Percentiles rank a stretch among this genome's conserved stretches.
These are phyloP conservation scores for Psophia crepitans DNA, from an alignment of 2,113 vertebrate genomes.

Conservation along the genomic window DNA sequence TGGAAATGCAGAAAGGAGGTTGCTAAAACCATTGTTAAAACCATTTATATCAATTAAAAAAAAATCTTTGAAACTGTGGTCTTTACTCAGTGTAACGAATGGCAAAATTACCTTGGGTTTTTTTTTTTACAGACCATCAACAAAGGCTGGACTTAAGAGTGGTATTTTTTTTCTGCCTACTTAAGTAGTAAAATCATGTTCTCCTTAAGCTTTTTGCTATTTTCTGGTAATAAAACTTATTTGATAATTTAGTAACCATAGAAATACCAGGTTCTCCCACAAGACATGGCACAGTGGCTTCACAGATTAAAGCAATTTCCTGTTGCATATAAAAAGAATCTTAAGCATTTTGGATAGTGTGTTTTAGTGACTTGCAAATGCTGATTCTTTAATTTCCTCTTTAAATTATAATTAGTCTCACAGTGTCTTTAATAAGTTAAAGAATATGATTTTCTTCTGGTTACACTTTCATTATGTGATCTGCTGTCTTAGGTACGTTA, in stretches of 20 bases:
- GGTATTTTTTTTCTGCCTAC: not conserved
- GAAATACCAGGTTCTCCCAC: not conserved
- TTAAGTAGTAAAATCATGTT: not conserved
- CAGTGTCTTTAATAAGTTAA: not conserved
- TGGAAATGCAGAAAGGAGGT: not conserved
- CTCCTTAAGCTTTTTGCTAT: not conserved
- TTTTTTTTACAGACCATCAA: not conserved
- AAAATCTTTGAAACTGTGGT: not conserved
- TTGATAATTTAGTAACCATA: not conserved
- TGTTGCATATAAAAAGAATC: not conserved
- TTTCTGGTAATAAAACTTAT: not conserved
- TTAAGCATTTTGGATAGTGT: not conserved
- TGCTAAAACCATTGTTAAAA: not conserved
- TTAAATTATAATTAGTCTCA: not conserved
- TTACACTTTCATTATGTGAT: constrained; percentile 58
- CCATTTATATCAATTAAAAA: not conserved
- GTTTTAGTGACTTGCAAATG: not conserved
- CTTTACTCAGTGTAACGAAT: not conserved
- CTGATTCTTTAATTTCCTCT: not conserved
- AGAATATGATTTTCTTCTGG: constrained; percentile 44
- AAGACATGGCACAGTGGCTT: not conserved
- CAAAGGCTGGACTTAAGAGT: not conserved
- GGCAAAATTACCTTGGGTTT: not conserved
- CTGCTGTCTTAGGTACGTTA: constrained; percentile 49
- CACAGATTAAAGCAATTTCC: not conserved